Evolutionary conservation across 2,888 invertebrate genomes (phyloP), one percentile per base, ranked within the genome.

Genomic region (Melanotus villosus): DNA sequence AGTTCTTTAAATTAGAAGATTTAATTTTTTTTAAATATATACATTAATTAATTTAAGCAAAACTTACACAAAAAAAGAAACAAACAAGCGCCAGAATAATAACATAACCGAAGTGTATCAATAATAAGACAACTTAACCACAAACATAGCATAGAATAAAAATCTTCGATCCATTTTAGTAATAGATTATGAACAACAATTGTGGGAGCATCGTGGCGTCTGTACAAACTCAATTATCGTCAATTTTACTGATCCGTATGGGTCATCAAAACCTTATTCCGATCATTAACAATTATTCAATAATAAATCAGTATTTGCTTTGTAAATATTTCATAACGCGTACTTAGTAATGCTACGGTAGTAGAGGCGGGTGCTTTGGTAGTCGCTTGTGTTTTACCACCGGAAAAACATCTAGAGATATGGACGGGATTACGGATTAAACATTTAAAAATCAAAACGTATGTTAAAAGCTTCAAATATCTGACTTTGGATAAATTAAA

Each of bases 261-360:
- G 76, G 62, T 80, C 80, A 78, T 79, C 81, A 80, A 80, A 80
- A 78, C 78, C 78, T 78, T 78, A 79, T 77, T 79, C 79, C 78
- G 81, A 81, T 81, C 80, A 81, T 79, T 78, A 82, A 81, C 80
- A 81, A 81, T 82, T 80, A 79, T 78, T 83, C 78, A 82, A 82
- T 82, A 83, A 82, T 82, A 80, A 81, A 83, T 82, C 79, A 80
- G 80, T 81, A 82, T 82, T 82, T 82, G 80, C 80, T 73, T 70
- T 77, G 72, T 82, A 80, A 81, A 82, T 82, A 80, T 80, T 82
- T 82, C 70, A 79, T 75, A 63, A 52, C 68, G 65, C 67, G 59
- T 72, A 74, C 62, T 71, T 72, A 68, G 73, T 70, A 68, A 65
- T 66, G 69, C 59, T 68, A 68, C 60, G 67, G 54, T 59, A 58